Percentiles rank a stretch among this genome's conserved stretches.
Evolutionary conservation across 2,888 invertebrate genomes (phyloP).

Genomic region (Asteroscopus sphinx): DNA sequence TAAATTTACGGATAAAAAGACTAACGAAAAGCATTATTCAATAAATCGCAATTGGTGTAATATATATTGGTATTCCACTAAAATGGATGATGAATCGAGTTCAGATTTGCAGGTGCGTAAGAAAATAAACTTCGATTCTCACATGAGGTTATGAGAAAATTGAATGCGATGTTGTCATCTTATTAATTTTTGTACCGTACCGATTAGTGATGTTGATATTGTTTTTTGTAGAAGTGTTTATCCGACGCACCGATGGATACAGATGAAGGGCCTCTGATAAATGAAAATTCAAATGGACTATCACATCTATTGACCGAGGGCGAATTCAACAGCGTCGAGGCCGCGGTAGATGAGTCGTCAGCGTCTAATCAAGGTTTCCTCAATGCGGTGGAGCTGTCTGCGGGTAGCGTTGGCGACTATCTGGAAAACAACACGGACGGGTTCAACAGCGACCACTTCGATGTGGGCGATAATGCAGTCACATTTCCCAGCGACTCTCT

Average conservation of each 20-base stretch:
- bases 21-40: too few relatives aligned
- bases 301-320: constrained; percentile 85
- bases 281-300: constrained; percentile 85
- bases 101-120: constrained; percentile 81
- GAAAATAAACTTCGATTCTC: constrained; percentile 3
- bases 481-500: constrained; percentile 82
- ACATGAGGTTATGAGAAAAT: constrained; percentile 57
- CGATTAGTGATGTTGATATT: not conserved
- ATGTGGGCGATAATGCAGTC: constrained; percentile 85
- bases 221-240: constrained; percentile 77
- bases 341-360: constrained; percentile 83
- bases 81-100: constrained; percentile 78
- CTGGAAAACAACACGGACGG: constrained; percentile 80
- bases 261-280: constrained; percentile 83
- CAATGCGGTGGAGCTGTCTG: constrained; percentile 85
- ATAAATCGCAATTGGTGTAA: constrained; percentile 11
- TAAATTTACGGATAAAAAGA: too few relatives aligned
- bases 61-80: constrained; percentile 18
- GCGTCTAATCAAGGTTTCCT: constrained; percentile 85
- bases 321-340: constrained; percentile 85
- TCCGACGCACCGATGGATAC: constrained; percentile 83
- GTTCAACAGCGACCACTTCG: constrained; percentile 80
- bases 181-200: too few relatives aligned
- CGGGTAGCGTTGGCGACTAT: constrained; percentile 85
- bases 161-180: constrained; percentile 12